Percentiles rank a stretch among this genome's conserved stretches.
phyloP scores from a whole-genome alignment of 2,113 vertebrate genomes.

The Epinephelus cyanopodus region DNA sequence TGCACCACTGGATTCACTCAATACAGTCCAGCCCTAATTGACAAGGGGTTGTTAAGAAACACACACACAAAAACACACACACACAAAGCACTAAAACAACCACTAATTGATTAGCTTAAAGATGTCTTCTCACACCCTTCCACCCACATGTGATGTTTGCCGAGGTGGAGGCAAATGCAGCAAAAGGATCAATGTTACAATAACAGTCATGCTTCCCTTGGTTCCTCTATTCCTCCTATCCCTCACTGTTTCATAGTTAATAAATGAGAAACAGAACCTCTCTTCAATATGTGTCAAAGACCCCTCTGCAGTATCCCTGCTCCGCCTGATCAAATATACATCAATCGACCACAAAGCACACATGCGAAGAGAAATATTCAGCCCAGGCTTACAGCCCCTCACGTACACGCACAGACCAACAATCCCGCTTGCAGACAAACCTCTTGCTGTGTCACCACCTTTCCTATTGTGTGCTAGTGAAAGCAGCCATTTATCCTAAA shows the following conservation, averaged over 20 bases:
- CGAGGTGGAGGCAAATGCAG: constrained; percentile 12
- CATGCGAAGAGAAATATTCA: not conserved
- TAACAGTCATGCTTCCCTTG: not conserved
- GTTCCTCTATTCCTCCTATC: not conserved
- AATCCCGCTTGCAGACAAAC: constrained; percentile 45
- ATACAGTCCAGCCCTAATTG: constrained; percentile 59
- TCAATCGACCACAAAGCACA: constrained; percentile 27
- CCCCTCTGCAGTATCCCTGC: not conserved
- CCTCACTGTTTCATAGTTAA: not conserved
- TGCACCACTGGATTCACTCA: constrained; percentile 48
- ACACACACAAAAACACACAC: not conserved
- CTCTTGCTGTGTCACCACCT: constrained; percentile 52
- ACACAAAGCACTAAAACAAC: constrained; percentile 8
- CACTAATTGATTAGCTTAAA: constrained; percentile 58
- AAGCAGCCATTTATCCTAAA: constrained; percentile 69
- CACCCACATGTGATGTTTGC: constrained; percentile 14
- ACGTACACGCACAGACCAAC: constrained; percentile 23
- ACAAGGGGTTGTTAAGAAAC: constrained; percentile 38
- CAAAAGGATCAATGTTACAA: not conserved
- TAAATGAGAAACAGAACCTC: constrained; percentile 13
- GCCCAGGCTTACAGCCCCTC: not conserved
- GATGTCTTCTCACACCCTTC: constrained; percentile 33
- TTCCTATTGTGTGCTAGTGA: constrained; percentile 61
- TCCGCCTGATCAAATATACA: constrained; percentile 47
- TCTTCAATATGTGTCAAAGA: constrained; percentile 2